A percentile compares a stretch with the other conserved stretches of the same genome.
Evolutionary conservation across 1,140 invertebrate species (phyloP).

Genomic region (Episyrphus balteatus): DNA sequence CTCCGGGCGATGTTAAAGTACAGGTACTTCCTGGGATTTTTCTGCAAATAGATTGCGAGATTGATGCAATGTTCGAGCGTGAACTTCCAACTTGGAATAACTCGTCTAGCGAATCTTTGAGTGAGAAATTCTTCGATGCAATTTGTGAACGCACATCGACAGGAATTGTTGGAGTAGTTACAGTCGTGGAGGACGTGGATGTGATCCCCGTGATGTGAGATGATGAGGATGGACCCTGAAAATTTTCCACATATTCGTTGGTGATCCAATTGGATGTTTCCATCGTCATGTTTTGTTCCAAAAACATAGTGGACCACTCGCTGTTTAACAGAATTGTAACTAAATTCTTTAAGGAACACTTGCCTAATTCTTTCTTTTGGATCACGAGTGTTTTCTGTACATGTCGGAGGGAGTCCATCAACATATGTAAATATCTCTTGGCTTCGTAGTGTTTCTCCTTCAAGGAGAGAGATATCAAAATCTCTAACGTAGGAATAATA

Average conservation of each 20-base stretch:
- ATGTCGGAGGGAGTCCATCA: background rate
- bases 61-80: slow-evolving; percentile 7
- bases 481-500: slow-evolving; percentile 4
- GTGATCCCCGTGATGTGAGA: slow-evolving; percentile 3
- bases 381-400: background rate
- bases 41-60: slow-evolving; percentile 7
- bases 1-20: slow-evolving; percentile 6
- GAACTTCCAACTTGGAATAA: slow-evolving; percentile 6
- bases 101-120: slow-evolving; percentile 4
- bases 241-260: slow-evolving; percentile 3
- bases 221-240: slow-evolving; percentile 6
- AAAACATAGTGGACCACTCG: slow-evolving; percentile 4
- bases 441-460: slow-evolving; percentile 5
- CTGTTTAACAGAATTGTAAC: no score
- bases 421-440: slow-evolving; percentile 1
- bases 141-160: background rate
- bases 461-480: slow-evolving; percentile 6
- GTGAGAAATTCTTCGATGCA: background rate
- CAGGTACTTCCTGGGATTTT: slow-evolving; percentile 1
- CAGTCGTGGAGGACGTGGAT: slow-evolving; percentile 6
- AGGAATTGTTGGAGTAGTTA: background rate
- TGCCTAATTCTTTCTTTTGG: slow-evolving; percentile 5
- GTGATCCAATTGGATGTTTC: background rate
- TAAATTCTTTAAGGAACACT: slow-evolving; percentile 2
- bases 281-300: background rate